A percentile compares a stretch with the other conserved stretches of the same genome.
Evolutionary conservation across 2,888 invertebrate genomes (phyloP).

Genomic region (Agelastica alni): DNA sequence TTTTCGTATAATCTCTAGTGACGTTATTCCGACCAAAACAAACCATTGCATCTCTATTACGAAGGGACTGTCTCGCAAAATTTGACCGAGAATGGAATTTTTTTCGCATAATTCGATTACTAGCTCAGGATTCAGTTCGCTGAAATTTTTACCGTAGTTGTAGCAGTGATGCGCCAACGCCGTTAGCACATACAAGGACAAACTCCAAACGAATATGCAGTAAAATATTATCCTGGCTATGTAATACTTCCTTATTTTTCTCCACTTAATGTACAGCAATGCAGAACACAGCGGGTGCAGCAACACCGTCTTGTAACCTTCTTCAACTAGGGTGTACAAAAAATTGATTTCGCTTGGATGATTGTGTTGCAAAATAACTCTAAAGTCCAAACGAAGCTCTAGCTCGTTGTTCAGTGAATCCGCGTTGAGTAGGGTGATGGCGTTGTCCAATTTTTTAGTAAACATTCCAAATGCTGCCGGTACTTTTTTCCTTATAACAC

Average conservation of each 20-base stretch:
- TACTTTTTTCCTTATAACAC: constrained; percentile 83
- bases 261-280: constrained; percentile 87
- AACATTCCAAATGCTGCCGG: constrained; percentile 84
- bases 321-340: constrained; percentile 83
- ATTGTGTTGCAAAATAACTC: constrained; percentile 79
- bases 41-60: constrained; percentile 85
- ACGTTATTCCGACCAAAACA: constrained; percentile 75
- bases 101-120: constrained; percentile 77
- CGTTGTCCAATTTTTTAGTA: constrained; percentile 78
- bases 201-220: constrained; percentile 75
- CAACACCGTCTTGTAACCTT: constrained; percentile 85
- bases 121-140: constrained; percentile 65
- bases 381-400: constrained; percentile 80
- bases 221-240: constrained; percentile 78
- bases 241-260: constrained; percentile 86
- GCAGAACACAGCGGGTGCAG: constrained; percentile 87
- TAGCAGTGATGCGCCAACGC: constrained; percentile 84
- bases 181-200: constrained; percentile 79
- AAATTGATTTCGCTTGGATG: constrained; percentile 85
- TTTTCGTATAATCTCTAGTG: constrained; percentile 79
- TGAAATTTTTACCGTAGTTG: constrained; percentile 76
- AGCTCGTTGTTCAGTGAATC: constrained; percentile 78
- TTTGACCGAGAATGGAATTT: constrained; percentile 75
- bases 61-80: constrained; percentile 73
- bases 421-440: constrained; percentile 76